Evolutionary conservation across 2,797 vertebrate genomes (phyloP).

Genomic region (Cheirogaleus major): DNA sequence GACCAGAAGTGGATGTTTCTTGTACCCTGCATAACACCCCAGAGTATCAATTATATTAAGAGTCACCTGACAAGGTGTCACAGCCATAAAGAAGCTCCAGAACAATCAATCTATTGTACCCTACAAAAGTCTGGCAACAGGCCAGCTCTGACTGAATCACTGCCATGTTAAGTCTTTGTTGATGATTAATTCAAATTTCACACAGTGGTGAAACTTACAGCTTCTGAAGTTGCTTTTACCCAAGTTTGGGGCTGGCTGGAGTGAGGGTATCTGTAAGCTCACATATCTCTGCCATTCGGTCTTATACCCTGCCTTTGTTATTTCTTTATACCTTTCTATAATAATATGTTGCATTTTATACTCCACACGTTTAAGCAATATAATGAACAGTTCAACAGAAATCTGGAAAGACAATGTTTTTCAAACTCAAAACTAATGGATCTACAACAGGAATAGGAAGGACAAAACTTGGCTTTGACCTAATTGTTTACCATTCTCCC

Average conservation of each 20-base stretch:
- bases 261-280: not conserved
- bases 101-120: not conserved
- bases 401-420: not conserved
- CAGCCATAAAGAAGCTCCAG: not conserved
- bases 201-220: not conserved
- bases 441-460: not conserved
- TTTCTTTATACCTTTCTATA: not conserved
- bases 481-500: not conserved
- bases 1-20: not conserved
- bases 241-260: not conserved
- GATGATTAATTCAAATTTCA: not conserved
- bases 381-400: conserved; percentile 7
- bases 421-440: not conserved
- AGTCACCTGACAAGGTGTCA: not conserved
- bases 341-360: not conserved
- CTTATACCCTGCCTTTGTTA: not conserved
- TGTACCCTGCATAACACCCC: not conserved
- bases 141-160: not conserved
- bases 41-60: conserved; percentile 1
- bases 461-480: not conserved
- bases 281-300: not conserved
- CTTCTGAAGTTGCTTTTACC: not conserved
- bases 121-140: conserved; percentile 44
- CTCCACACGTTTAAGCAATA: not conserved
- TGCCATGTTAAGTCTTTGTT: not conserved